Evolutionary conservation across 2,888 invertebrate genomes (phyloP), one percentile per base, ranked within the genome.

Genomic region (Thereva nobilitata): DNA sequence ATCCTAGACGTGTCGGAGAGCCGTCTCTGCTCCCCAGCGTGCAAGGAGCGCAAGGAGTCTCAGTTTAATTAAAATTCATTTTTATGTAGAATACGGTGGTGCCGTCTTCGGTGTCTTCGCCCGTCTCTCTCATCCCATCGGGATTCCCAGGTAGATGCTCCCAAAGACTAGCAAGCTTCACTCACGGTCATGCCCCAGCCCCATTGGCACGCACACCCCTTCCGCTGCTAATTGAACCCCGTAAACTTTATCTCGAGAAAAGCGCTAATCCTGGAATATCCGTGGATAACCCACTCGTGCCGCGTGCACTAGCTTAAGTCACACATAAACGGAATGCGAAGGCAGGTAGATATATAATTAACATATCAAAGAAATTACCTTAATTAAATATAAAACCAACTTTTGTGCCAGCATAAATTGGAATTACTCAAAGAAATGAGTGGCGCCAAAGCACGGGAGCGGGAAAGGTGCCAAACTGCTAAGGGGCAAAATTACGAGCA

Each of bases 281-380:
- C 23, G 23, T 23, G 23, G 23, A 23, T 23, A 23, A 23, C 23
- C 23, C 23, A 23, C 38, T 9, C 4, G 35, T 37, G 47, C 47
- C 59, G 37, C 9, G 6, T 38, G 23, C 37, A 59, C 47, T 23
- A 23, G 23, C 23, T 59, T 47, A 35, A 44, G 42, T 45, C 59
- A 59, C 49, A 59, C 49, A 47, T 47, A 59, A 23, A 49, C 10
- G 12, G 23, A 38, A 8, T 35, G 35, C 38, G 44, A 1, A 37
- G 40, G 47, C 12, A 10, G 35, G 38, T n/a, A 49, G 59, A 38
- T 9, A 47, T 10, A 42, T 38, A 59, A 59, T 59, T 59, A 59
- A 49, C 59, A 59, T 59, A 59, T 59, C 59, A 59, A 59, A 59
- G 59, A 59, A 59, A 59, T 59, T 47, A 49, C 59, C 59, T 59